phyloP scores from a whole-genome alignment of 1,140 invertebrate species.

The Drosophila sturtevanti region DNA sequence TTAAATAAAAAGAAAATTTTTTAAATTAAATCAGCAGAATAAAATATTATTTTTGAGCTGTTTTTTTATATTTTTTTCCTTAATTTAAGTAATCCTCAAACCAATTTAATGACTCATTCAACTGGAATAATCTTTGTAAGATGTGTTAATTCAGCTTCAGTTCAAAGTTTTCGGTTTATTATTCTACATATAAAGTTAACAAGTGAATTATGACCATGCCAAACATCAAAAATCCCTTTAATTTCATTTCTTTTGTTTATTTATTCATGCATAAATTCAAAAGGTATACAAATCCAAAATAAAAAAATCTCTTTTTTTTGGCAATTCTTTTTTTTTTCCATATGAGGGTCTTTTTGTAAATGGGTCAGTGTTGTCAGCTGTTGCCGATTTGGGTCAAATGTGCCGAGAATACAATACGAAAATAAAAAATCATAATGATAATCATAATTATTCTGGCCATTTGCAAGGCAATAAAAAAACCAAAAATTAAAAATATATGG shows the following conservation, averaged over 20 bases:
- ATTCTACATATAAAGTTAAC: neutral
- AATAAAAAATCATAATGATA: constrained; percentile 24
- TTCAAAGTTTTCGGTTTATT: neutral
- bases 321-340: constrained; percentile 1
- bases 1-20: no score
- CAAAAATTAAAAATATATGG: constrained; percentile 8
- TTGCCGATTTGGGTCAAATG: constrained; percentile 72
- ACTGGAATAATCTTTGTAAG: no score
- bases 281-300: constrained; percentile 25
- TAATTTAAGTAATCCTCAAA: no score
- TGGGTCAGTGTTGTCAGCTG: constrained; percentile 66
- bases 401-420: constrained; percentile 67
- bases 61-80: no score
- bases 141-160: neutral
- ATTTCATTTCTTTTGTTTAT: constrained; percentile 17
- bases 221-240: neutral
- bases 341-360: constrained; percentile 30
- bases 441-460: constrained; percentile 66
- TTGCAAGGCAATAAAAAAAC: constrained; percentile 57
- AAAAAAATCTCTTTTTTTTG: constrained; percentile 28
- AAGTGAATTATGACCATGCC: neutral
- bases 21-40: no score
- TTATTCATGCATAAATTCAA: constrained; percentile 21
- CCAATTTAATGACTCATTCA: no score
- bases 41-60: no score